A percentile compares a stretch with the other conserved stretches of the same genome.
Conservation (phyloP, 2,888 invertebrate species). For the Rugalucina vietnamica region DNA sequence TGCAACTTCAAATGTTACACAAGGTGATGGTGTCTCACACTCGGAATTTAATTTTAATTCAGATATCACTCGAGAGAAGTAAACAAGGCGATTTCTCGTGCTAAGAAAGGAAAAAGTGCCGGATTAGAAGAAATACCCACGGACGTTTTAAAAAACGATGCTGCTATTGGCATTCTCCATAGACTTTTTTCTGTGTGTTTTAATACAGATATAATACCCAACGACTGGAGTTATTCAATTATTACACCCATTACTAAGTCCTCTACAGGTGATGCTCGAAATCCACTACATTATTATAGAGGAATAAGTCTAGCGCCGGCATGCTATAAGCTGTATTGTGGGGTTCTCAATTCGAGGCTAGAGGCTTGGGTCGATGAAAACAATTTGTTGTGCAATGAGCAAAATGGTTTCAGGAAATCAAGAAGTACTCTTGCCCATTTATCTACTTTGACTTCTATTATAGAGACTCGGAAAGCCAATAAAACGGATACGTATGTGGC, state of each 20-base stretch:
- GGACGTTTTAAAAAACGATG: neutral
- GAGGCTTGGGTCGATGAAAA: conserved; percentile 16
- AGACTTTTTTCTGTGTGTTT: conserved; percentile 39
- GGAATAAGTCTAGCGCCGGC: conserved; percentile 28
- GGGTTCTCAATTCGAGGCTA: conserved; percentile 21
- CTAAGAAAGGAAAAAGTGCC: neutral
- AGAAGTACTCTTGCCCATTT: conserved; percentile 33
- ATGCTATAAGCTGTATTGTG: conserved; percentile 34
- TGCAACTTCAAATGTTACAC: neutral
- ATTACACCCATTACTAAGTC: conserved; percentile 30
- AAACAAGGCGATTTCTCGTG: neutral
- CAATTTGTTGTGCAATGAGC: conserved; percentile 15
- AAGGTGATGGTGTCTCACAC: neutral
- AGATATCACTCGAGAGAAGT: neutral
- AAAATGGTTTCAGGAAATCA: conserved; percentile 35
- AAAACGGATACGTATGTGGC: neutral
- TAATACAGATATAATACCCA: conserved; percentile 16
- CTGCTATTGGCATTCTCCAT: neutral
- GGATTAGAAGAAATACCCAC: neutral
- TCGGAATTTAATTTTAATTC: neutral
- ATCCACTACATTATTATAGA: conserved; percentile 25
- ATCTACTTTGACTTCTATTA: conserved; percentile 12
- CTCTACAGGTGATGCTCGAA: conserved; percentile 17
- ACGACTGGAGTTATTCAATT: conserved; percentile 15
- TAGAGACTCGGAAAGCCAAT: neutral